Conservation (phyloP, 2,888 invertebrate genomes). For the Pardosa pseudoannulata region DNA sequence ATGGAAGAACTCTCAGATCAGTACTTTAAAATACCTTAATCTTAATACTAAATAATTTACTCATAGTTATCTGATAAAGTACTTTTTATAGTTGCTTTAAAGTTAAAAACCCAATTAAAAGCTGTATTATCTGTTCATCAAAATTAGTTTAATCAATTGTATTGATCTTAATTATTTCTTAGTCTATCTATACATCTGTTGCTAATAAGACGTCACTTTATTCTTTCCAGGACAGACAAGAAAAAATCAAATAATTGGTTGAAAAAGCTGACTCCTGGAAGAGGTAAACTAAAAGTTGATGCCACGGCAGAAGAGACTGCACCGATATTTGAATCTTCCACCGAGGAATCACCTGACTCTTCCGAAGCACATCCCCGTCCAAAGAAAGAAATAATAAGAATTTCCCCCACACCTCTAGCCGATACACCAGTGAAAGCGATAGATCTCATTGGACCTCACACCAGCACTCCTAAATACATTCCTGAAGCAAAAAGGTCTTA, state of each 20-base stretch:
- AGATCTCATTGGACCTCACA: slow-evolving; percentile 36
- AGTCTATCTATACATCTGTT: too few relatives aligned
- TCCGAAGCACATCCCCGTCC: not conserved
- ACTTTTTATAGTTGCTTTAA: too few relatives aligned
- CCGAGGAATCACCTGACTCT: slow-evolving; percentile 43
- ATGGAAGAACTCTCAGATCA: too few relatives aligned
- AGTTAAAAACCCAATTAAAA: too few relatives aligned
- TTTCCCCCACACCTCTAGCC: not conserved
- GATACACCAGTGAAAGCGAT: slow-evolving; percentile 27
- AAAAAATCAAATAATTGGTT: slow-evolving; percentile 45
- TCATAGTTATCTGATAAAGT: too few relatives aligned
- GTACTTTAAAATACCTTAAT: too few relatives aligned
- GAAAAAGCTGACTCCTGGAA: slow-evolving; percentile 38
- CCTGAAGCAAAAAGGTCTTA: not conserved
- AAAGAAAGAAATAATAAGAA: not conserved
- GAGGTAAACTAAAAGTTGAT: slow-evolving; percentile 24
- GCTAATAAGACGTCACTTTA: too few relatives aligned
- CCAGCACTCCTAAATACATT: slow-evolving; percentile 48
- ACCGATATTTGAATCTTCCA: slow-evolving; percentile 1
- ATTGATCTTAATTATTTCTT: too few relatives aligned
- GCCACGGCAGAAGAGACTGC: slow-evolving; percentile 36
- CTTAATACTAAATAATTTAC: too few relatives aligned
- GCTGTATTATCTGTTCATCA: too few relatives aligned
- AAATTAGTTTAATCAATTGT: too few relatives aligned
- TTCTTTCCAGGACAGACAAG: slow-evolving; percentile 34